Evolutionary conservation across 2,797 vertebrate species (phyloP).

Genomic region (Enoplosus armatus): DNA sequence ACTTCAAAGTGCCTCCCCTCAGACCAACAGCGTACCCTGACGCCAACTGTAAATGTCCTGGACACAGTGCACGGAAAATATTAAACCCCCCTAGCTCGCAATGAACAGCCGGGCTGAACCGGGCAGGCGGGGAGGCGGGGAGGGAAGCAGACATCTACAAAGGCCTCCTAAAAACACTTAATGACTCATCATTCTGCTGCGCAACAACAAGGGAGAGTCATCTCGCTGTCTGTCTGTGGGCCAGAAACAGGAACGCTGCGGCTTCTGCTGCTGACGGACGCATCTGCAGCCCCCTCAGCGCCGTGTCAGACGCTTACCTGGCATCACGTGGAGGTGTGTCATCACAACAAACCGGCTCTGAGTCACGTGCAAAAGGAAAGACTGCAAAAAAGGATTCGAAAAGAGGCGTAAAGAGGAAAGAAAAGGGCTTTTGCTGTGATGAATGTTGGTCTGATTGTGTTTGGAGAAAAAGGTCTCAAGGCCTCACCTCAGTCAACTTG

Average conservation of each 20-base stretch:
- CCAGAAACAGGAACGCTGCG: slow-evolving; percentile 28
- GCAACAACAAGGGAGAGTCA: slow-evolving; percentile 67
- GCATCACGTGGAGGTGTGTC: slow-evolving; percentile 30
- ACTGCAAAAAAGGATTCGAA: not conserved
- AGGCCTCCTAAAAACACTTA: slow-evolving; percentile 73
- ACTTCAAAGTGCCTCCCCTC: slow-evolving; percentile 97
- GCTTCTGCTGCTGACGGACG: slow-evolving; percentile 25
- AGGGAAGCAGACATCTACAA: slow-evolving; percentile 75
- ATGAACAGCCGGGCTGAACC: slow-evolving; percentile 55
- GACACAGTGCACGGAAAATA: slow-evolving; percentile 97
- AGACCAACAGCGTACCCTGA: slow-evolving; percentile 96
- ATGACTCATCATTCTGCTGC: slow-evolving; percentile 77
- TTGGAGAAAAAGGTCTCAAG: slow-evolving; percentile 44
- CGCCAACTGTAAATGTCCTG: slow-evolving; percentile 99
- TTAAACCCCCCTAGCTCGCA: slow-evolving; percentile 84
- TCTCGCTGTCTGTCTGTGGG: slow-evolving; percentile 44
- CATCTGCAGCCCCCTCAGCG: slow-evolving; percentile 43
- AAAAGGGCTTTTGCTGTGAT: slow-evolving; percentile 26
- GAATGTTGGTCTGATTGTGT: slow-evolving; percentile 49
- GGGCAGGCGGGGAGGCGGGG: not conserved
- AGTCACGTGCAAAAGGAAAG: slow-evolving; percentile 10
- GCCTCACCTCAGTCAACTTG: slow-evolving; percentile 40
- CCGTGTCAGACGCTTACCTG: slow-evolving; percentile 52
- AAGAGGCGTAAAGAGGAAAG: not conserved
- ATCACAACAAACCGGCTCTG: slow-evolving; percentile 23